Base-by-base conservation (phyloP, 2,797 vertebrate genomes). In the Clarias laeviceps region DNA sequence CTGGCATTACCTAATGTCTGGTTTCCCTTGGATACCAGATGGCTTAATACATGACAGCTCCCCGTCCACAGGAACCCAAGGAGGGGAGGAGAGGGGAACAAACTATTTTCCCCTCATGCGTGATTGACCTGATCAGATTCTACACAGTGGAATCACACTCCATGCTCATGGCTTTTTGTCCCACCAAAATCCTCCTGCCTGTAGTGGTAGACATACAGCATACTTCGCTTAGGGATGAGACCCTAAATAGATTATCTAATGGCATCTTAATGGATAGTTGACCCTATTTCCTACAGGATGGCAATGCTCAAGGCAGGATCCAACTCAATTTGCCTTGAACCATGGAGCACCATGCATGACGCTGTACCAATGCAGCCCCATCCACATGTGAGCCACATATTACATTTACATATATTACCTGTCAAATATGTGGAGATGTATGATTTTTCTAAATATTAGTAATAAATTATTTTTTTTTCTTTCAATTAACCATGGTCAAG, bases 191-290 rank as follows among this genome's bases (percentile, higher is more conserved):
- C 18, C 89, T 94, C 91, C 93, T 94, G 92, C 93, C 91, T 83
- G 90, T 82, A 89, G 82, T 29, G 90, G 50, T 87, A 91, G 93
- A 95, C 94, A 96, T 93, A 94, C 37, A 94, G 94, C 92, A 94
- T 93, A 94, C 96, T 96, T 96, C 96, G 96, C 97, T 98, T 97
- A 96, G 96, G 97, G 97, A 98, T 97, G 96, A 97, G 95, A 95
- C 93, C 93, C 95, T 94, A 98, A 98, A 99, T 98, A 98, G 96
- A 98, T 98, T 97, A 98, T 98, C 96, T 97, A 97, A 98, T 97
- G 97, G 97, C 96, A 98, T 98, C 94, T 96, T 98, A 98, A 98
- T 99, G 96, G 97, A 98, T 98, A 97, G 96, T 97, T 97, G 96
- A 97, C 83, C 96, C 96, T 96, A 97, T 96, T 97, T 98, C 96